Percentiles rank a stretch among this genome's conserved stretches.
These are phyloP conservation scores for Pollicipes pollicipes DNA, from an alignment of 1,140 invertebrate species.

Conservation along the genomic window DNA sequence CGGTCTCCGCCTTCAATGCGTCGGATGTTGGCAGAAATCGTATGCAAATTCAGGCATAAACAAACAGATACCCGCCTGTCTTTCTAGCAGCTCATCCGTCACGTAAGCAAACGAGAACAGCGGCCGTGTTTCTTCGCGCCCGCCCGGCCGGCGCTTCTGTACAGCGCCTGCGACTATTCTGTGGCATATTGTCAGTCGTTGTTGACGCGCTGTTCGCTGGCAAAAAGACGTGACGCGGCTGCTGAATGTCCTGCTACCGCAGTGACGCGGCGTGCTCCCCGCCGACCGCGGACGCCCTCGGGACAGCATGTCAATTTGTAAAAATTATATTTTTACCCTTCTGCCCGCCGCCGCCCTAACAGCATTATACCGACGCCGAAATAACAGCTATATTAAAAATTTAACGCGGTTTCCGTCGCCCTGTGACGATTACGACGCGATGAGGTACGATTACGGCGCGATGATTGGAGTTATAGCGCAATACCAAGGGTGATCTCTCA, in stretches of 20 bases:
- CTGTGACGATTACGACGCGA: neutral
- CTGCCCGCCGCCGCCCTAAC: neutral
- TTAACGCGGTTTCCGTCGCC: neutral
- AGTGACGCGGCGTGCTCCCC: neutral
- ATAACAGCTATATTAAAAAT: neutral
- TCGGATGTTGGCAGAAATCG: too few relatives aligned
- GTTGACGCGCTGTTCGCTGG: neutral
- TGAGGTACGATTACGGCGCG: too few relatives aligned
- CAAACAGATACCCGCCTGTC: neutral
- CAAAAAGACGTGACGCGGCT: neutral
- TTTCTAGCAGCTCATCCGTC: neutral
- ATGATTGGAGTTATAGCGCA: neutral
- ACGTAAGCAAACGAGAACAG: neutral
- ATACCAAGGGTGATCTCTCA: neutral
- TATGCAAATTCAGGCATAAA: neutral
- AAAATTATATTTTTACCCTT: conserved; percentile 2
- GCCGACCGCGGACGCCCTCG: too few relatives aligned
- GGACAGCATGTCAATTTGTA: neutral
- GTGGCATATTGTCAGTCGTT: neutral
- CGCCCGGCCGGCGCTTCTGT: neutral
- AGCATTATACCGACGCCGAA: neutral
- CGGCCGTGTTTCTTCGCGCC: neutral
- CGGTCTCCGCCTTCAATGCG: neutral
- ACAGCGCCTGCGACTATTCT: too few relatives aligned
- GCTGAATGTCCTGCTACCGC: neutral